phyloP scores from a whole-genome alignment of 2,113 vertebrate genomes.

The Bostrychus sinensis region DNA sequence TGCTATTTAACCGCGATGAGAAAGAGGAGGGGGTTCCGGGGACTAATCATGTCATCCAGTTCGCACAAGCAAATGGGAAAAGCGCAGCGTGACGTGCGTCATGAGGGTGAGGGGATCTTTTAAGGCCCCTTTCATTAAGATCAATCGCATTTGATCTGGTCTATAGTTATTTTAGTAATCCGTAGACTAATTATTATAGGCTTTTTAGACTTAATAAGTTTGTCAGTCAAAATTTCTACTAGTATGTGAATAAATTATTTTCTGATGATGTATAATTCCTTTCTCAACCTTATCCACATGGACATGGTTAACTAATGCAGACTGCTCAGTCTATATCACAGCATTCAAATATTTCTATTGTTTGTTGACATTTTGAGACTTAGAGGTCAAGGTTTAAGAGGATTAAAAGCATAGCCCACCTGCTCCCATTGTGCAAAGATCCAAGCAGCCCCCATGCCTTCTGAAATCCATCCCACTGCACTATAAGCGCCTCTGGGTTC shows the following conservation, averaged over 20 bases:
- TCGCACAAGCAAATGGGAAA: slow-evolving; percentile 78
- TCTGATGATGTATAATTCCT: no score
- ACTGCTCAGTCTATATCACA: not conserved
- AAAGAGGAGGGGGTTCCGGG: slow-evolving; percentile 48
- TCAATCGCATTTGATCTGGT: slow-evolving; percentile 24
- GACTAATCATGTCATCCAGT: slow-evolving; percentile 61
- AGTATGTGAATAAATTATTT: no score
- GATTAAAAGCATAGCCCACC: slow-evolving; percentile 57
- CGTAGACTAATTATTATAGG: not conserved
- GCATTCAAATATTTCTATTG: slow-evolving; percentile 15
- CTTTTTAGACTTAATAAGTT: no score
- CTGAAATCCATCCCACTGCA: slow-evolving; percentile 53
- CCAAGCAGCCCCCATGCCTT: slow-evolving; percentile 35
- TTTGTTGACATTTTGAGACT: slow-evolving; percentile 42
- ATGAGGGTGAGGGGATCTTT: slow-evolving; percentile 42
- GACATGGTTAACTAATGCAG: not conserved
- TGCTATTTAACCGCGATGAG: slow-evolving; percentile 72
- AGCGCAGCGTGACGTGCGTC: slow-evolving; percentile 67
- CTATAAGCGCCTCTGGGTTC: slow-evolving; percentile 50
- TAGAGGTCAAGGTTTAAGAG: slow-evolving; percentile 59
- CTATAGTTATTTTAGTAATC: not conserved
- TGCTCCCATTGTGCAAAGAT: slow-evolving; percentile 37
- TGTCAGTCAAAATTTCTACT: no score
- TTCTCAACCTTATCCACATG: no score
- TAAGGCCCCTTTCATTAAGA: slow-evolving; percentile 14